phyloP scores from a whole-genome alignment of 2,888 invertebrate genomes.

The Drosophila ezoana region DNA sequence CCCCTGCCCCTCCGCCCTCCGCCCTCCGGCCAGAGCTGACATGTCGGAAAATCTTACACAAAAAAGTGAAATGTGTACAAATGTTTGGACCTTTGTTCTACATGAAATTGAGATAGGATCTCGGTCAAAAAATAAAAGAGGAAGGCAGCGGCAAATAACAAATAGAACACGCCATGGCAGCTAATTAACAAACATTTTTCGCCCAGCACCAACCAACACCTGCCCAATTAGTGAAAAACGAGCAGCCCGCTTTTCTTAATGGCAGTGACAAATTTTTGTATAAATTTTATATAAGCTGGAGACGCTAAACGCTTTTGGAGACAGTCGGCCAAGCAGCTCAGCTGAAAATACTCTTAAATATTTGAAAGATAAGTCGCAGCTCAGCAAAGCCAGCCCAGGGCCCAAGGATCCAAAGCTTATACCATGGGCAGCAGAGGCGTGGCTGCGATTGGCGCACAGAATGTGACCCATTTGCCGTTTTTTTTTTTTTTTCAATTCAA shows the following conservation, averaged over 20 bases:
- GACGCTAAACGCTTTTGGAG: slow-evolving; percentile 51
- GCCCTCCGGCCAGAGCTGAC: slow-evolving; percentile 43
- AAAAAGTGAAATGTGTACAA: slow-evolving; percentile 59
- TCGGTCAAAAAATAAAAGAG: slow-evolving; percentile 15
- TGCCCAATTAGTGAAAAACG: slow-evolving; percentile 71
- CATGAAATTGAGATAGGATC: slow-evolving; percentile 69
- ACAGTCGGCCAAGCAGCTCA: slow-evolving; percentile 30
- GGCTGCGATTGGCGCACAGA: slow-evolving; percentile 28
- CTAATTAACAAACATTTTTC: slow-evolving; percentile 69
- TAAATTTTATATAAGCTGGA: slow-evolving; percentile 73
- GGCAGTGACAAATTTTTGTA: slow-evolving; percentile 76
- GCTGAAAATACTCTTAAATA: slow-evolving; percentile 65
- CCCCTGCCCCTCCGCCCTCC: background rate
- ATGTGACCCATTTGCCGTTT: slow-evolving; percentile 71
- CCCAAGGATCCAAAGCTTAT: slow-evolving; percentile 33
- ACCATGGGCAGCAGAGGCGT: background rate
- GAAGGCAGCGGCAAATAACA: slow-evolving; percentile 8
- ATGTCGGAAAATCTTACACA: slow-evolving; percentile 57
- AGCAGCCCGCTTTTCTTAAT: slow-evolving; percentile 62
- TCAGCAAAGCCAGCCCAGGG: slow-evolving; percentile 32
- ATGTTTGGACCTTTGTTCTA: slow-evolving; percentile 68
- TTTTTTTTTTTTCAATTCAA: slow-evolving; percentile 70
- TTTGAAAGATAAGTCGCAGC: slow-evolving; percentile 71
- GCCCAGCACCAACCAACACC: slow-evolving; percentile 52
- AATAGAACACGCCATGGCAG: slow-evolving; percentile 71